Conservation (phyloP, 2,888 invertebrate species). For the Spisula subtruncata region DNA sequence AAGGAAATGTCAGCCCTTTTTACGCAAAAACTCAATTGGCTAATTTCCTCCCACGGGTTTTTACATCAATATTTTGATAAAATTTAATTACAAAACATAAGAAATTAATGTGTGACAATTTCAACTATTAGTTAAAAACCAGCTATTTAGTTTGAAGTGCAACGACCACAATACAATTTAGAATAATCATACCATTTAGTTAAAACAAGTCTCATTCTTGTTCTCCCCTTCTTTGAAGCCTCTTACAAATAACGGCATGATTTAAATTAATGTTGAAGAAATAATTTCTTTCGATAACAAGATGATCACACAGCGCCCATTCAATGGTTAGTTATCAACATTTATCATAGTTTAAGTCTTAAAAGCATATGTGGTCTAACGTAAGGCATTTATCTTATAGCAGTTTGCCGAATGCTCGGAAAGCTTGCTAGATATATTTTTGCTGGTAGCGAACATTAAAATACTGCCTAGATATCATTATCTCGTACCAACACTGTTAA, state of each 20-base stretch:
- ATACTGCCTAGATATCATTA: conserved; percentile 53
- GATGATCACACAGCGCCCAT: not conserved
- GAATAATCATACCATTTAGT: not conserved
- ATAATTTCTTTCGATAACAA: conserved; percentile 15
- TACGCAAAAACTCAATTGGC: not conserved
- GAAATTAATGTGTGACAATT: not conserved
- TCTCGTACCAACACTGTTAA: conserved; percentile 60
- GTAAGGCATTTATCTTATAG: conserved; percentile 31
- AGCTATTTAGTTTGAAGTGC: not conserved
- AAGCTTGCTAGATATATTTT: conserved; percentile 17
- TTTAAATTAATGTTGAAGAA: conserved; percentile 15
- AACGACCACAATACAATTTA: not conserved
- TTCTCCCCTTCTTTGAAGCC: not conserved
- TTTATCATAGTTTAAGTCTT: conserved; percentile 30
- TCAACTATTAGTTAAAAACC: not conserved
- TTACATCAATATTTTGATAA: conserved; percentile 2
- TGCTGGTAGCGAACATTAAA: conserved; percentile 56
- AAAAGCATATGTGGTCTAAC: conserved; percentile 31
- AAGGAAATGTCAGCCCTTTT: conserved; percentile 24
- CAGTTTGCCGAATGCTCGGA: conserved; percentile 18
- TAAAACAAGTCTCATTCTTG: not conserved
- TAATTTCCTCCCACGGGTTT: conserved; percentile 8
- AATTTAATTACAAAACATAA: conserved; percentile 10
- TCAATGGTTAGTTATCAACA: conserved; percentile 11
- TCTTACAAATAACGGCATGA: not conserved